Evolutionary conservation across 2,797 vertebrate genomes (phyloP), one percentile per base, ranked within the genome.

Genomic region (Echiichthys vipera): DNA sequence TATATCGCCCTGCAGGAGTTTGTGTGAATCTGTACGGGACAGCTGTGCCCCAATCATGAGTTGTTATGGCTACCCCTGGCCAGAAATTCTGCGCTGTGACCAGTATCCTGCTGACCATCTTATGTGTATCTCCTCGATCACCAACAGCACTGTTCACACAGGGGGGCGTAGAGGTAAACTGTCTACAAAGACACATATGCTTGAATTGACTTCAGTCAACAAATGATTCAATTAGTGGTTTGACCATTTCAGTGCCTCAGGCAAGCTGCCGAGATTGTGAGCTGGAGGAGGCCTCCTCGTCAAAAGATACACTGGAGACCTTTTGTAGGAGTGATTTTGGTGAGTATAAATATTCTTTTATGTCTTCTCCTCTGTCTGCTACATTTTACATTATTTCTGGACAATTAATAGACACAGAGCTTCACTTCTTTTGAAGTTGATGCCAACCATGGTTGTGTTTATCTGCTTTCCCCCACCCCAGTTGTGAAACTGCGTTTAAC

Each of bases 251-350:
- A 93, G 94, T 94, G 55, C 95, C 95, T 18, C 79, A 89, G 77
- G 96, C 96, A 64, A 96, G 96, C 90, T 96, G 96, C 80, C 93
- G 81, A 45, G 96, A 96, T 63, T 97, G 95, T 2, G 93, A 96
- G 78, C 91, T 96, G 61, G 94, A 96, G 71, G 94, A 96, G 30
- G 83, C 87, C 24, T 86, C 89, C 30, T 95, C 94, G 12, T 62
- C 89, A 71, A 95, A 93, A 77, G 94, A 96, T 29, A 91, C 94
- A 62, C 91, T 96, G 53, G 95, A 96, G 54, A 94, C 85, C 1
- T 93, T 97, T 88, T 96, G 96, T 11, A 87, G 85, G 84, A 96
- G 93, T 36, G 95, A 97, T 84, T 96, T 95, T 84, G 94, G 96
- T 97, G 74, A 96, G 94, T 85, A 46, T 37, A 25, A 18, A 10